These are phyloP conservation scores for Phallusia fumigata DNA, from an alignment of 23 tunicate genomes.

Conservation along the genomic window DNA sequence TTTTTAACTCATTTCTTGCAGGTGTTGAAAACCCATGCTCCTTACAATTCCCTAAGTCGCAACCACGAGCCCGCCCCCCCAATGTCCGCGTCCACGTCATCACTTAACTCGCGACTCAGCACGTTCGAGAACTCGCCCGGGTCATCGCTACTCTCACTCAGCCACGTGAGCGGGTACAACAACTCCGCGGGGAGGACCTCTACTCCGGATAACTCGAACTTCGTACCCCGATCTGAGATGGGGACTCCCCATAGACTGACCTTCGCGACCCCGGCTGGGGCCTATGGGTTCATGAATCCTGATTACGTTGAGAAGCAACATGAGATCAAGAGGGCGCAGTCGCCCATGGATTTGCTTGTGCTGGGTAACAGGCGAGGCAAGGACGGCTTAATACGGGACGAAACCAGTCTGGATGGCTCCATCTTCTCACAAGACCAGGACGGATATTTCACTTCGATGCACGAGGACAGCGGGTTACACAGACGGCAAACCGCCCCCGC, in stretches of 20 bases:
- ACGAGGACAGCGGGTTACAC: conserved; percentile 8
- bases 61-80: conserved; percentile 16
- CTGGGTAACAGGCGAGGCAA: conserved; percentile 45
- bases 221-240: conserved; percentile 7
- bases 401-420: conserved; percentile 20
- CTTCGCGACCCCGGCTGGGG: conserved; percentile 75
- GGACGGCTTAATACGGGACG: conserved; percentile 48
- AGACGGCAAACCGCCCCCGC: background rate
- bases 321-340: conserved; percentile 4
- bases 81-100: conserved; percentile 51
- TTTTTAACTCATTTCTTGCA: background rate
- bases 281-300: conserved; percentile 78
- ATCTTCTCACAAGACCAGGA: conserved; percentile 43
- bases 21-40: conserved; percentile 9
- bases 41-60: conserved; percentile 9
- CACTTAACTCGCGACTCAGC: conserved; percentile 86
- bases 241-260: conserved; percentile 49
- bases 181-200: conserved; percentile 13
- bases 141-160: conserved; percentile 41
- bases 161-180: background rate
- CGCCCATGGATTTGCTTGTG: conserved; percentile 66
- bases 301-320: conserved; percentile 32
- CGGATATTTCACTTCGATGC: conserved; percentile 37
- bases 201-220: conserved; percentile 42
- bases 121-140: conserved; percentile 50